Base-by-base conservation (phyloP, 1,140 invertebrate genomes). In the Papilio polytes region DNA sequence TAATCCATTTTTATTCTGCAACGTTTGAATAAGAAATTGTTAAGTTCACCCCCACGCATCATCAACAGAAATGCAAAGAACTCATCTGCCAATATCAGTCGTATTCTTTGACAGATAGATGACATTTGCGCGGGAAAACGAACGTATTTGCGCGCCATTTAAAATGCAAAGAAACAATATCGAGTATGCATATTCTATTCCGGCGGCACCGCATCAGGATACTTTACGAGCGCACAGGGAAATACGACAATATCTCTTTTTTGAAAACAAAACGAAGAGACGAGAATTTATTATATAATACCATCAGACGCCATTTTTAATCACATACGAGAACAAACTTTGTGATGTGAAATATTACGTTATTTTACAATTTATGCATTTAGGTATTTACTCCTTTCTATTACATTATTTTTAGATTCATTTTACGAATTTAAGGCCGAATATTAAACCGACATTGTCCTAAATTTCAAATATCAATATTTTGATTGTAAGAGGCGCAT, bases 101-200 rank as follows among this genome's bases (percentile, higher is more conserved):
- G 74, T 85, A 84, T 79, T 63, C 31, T 73, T 80, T 83, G 81
- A 84, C 80, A 80, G 70, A 59, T 85, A 83, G 80, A 82, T 81
- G 56, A 46, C 83, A 80, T 84, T 83, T 84, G 78, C 56, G 83
- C 82, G 80, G 85, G n/a, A 85, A 78, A 83, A 12, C 53, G 22
- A 15, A 1, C 77, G 53, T 80, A 63, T 81, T 74, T 84, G 80
- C 79, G 83, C 73, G 80, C 80, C 83, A 87, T 90, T 92, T 92
- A 92, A 91, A 92, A 92, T 93, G 90, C 89, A 93, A 90, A 90
- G 90, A 93, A 92, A 93, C 91, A 93, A 92, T 93, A 93, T 93
- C 88, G 91, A 86, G 88, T 89, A 89, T 89, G 89, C 86, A 91
- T 90, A 89, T 89, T 89, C 85, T 90, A 91, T 88, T 81, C 85